A percentile compares a stretch with the other conserved stretches of the same genome.
Evolutionary conservation across 23 tunicate genomes (phyloP).

Genomic region (Ciona savignyi): DNA sequence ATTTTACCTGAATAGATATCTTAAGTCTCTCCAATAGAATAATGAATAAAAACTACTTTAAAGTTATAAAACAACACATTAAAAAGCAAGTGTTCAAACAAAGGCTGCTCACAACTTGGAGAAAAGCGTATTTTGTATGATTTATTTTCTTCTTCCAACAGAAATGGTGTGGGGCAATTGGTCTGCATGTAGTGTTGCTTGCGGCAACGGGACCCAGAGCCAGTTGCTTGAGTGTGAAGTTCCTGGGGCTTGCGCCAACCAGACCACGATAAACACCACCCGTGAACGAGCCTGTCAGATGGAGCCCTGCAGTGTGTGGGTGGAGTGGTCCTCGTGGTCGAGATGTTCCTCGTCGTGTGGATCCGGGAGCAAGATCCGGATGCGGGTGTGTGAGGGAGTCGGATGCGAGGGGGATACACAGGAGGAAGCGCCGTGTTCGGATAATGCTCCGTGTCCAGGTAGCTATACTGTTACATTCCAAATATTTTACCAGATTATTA

Average conservation of each 20-base stretch:
- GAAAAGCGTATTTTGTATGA: no score
- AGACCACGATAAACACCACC: neutral
- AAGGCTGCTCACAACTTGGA: no score
- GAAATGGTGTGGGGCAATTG: slow-evolving; percentile 15
- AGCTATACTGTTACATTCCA: no score
- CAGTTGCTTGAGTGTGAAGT: slow-evolving; percentile 10
- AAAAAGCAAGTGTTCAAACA: no score
- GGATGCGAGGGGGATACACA: slow-evolving; percentile 10
- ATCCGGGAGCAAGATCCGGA: slow-evolving; percentile 27
- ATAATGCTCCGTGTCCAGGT: slow-evolving; percentile 33
- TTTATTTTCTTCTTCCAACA: no score
- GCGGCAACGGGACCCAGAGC: slow-evolving; percentile 22
- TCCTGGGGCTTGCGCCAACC: neutral
- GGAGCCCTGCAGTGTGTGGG: slow-evolving; percentile 25
- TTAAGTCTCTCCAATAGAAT: no score
- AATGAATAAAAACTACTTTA: no score
- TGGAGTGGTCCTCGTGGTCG: slow-evolving; percentile 60
- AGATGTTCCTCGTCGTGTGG: slow-evolving; percentile 65
- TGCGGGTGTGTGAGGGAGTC: slow-evolving; percentile 29
- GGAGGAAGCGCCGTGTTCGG: slow-evolving; percentile 24
- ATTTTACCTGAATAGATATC: no score
- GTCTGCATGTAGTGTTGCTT: slow-evolving; percentile 6
- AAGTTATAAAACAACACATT: no score
- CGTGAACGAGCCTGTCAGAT: slow-evolving; percentile 26
- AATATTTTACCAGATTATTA: no score